phyloP scores from a whole-genome alignment of 2,113 vertebrate species.

The Promerops cafer region DNA sequence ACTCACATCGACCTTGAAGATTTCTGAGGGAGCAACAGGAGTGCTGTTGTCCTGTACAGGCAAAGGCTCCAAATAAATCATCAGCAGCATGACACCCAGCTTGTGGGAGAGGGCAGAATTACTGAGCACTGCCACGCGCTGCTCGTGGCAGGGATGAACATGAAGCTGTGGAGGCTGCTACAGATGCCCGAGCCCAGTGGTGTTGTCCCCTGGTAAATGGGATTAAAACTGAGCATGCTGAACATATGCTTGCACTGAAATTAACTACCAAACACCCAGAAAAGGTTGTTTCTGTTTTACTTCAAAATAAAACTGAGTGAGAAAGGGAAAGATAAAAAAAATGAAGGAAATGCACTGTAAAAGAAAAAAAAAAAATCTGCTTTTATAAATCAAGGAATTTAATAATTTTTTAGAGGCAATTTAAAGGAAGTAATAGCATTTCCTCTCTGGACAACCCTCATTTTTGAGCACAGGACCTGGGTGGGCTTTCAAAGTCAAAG shows the following conservation, averaged over 20 bases:
- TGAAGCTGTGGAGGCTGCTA: background rate
- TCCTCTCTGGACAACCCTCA: background rate
- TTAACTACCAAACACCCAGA: background rate
- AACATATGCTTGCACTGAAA: background rate
- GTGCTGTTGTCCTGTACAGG: background rate
- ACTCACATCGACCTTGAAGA: constrained; percentile 61
- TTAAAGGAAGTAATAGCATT: background rate
- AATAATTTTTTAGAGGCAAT: background rate
- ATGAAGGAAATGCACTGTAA: background rate
- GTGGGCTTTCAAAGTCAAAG: background rate
- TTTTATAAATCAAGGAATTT: background rate
- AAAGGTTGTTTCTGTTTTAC: background rate
- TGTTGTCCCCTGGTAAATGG: background rate
- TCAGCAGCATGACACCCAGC: background rate
- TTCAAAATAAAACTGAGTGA: background rate
- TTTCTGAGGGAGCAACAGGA: background rate
- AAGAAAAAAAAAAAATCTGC: background rate
- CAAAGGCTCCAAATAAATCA: background rate
- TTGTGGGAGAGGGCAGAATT: background rate
- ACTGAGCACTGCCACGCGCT: background rate
- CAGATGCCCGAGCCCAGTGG: background rate
- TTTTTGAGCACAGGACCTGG: background rate
- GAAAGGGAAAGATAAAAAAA: background rate
- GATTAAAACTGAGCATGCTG: background rate
- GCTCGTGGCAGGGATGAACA: background rate